Evolutionary conservation across 2,888 invertebrate genomes (phyloP).

Genomic region (Mantis religiosa): DNA sequence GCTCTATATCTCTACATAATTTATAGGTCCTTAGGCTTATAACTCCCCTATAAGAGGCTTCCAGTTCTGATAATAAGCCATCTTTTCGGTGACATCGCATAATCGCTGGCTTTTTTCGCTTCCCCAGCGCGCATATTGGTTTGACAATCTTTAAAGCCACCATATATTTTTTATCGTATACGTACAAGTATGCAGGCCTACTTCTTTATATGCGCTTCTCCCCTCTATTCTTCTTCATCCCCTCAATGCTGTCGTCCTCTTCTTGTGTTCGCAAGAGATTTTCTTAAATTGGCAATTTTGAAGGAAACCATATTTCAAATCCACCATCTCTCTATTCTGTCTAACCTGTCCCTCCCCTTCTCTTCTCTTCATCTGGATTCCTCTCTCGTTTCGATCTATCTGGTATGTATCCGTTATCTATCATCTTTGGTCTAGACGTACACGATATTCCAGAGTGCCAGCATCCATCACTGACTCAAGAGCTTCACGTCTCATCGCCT

Average conservation of each 20-base stretch:
- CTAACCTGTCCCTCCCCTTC: background rate
- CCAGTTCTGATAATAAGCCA: slow-evolving; percentile 20
- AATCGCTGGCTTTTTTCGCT: background rate
- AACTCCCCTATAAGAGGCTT: slow-evolving; percentile 10
- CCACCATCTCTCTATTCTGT: background rate
- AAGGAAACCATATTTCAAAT: slow-evolving; percentile 31
- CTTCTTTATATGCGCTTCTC: background rate
- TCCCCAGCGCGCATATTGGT: background rate
- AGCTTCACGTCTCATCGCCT: background rate
- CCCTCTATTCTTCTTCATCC: slow-evolving; percentile 2
- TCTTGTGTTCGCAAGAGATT: slow-evolving; percentile 30
- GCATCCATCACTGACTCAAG: background rate
- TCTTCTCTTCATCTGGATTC: background rate
- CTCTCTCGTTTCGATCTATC: background rate
- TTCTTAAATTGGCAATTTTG: slow-evolving; percentile 32
- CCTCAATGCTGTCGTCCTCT: background rate
- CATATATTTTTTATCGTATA: background rate
- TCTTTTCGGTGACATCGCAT: background rate
- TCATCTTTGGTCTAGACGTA: background rate
- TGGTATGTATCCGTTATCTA: background rate
- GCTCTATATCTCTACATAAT: background rate
- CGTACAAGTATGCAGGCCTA: background rate
- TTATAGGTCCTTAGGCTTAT: background rate
- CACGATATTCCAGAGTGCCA: background rate
- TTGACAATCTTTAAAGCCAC: background rate